These are phyloP conservation scores for Philonicus albiceps DNA, from an alignment of 2,888 invertebrate species.

Conservation along the genomic window DNA sequence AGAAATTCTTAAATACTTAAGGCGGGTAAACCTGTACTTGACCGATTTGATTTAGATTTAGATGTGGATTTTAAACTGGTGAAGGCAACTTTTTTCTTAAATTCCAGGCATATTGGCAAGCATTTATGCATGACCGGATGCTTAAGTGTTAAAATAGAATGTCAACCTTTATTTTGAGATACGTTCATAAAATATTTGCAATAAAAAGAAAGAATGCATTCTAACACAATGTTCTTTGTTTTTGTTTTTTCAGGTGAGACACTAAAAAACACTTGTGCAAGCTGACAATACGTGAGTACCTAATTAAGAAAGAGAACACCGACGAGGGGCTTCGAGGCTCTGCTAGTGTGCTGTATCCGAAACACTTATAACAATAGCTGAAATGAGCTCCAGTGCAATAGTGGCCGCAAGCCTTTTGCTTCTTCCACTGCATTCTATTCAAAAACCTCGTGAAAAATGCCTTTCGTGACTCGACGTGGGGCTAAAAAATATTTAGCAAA, in stretches of 20 bases:
- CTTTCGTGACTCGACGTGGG: background rate
- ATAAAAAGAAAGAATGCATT: background rate
- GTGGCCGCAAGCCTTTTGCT: background rate
- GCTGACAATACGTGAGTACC: background rate
- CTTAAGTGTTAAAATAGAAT: background rate
- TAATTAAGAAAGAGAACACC: background rate
- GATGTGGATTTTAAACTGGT: no score
- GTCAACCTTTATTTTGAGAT: background rate
- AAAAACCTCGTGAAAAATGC: background rate
- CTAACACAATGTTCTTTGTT: background rate
- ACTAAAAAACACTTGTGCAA: background rate
- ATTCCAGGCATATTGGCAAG: no score
- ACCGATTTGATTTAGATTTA: no score
- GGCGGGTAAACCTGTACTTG: no score
- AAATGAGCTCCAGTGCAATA: background rate
- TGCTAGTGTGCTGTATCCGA: background rate
- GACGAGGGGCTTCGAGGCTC: background rate
- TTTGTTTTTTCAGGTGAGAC: conserved; percentile 16
- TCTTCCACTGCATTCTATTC: background rate
- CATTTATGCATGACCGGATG: background rate
- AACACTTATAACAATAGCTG: background rate
- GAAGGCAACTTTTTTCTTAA: no score
- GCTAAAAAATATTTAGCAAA: background rate
- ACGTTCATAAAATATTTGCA: background rate
- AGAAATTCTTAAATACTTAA: no score